phyloP scores from a whole-genome alignment of 2,888 invertebrate genomes.

The Microdon myrmicae region DNA sequence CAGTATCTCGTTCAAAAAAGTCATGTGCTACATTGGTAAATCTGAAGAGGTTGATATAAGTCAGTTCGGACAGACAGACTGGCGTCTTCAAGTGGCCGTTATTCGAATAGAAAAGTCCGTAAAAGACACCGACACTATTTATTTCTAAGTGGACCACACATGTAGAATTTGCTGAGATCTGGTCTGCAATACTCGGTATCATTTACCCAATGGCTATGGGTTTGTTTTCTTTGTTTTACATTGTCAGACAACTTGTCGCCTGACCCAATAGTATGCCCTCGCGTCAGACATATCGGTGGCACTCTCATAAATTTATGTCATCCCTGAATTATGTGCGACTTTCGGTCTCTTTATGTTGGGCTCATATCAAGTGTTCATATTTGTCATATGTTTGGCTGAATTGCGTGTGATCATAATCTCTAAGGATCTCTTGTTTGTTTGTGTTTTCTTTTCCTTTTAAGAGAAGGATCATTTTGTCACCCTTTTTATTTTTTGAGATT shows the following conservation, averaged over 20 bases:
- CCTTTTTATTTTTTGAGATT: no score
- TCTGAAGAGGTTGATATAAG: constrained; percentile 14
- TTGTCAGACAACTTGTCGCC: constrained; percentile 39
- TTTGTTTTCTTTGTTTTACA: not conserved
- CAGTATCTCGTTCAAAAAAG: not conserved
- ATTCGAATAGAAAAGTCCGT: constrained; percentile 14
- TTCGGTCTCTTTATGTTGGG: no score
- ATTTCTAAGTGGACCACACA: constrained; percentile 41
- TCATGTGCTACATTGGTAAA: constrained; percentile 1
- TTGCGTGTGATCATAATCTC: no score
- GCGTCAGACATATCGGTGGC: constrained; percentile 30
- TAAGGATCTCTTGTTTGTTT: no score
- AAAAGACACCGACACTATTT: constrained; percentile 26
- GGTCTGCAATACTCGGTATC: constrained; percentile 39
- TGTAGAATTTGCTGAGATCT: constrained; percentile 9
- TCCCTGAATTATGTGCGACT: no score
- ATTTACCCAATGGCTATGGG: not conserved
- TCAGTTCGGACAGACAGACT: constrained; percentile 54
- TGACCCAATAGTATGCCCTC: constrained; percentile 4
- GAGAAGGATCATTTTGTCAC: no score
- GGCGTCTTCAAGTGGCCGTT: constrained; percentile 57
- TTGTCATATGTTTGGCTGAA: no score
- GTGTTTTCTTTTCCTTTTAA: no score
- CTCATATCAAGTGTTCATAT: no score
- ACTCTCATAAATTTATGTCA: constrained; percentile 35